A percentile compares a stretch with the other conserved stretches of the same genome.
Evolutionary conservation across 2,888 invertebrate species (phyloP).

Genomic region (Bedellia somnulentella): DNA sequence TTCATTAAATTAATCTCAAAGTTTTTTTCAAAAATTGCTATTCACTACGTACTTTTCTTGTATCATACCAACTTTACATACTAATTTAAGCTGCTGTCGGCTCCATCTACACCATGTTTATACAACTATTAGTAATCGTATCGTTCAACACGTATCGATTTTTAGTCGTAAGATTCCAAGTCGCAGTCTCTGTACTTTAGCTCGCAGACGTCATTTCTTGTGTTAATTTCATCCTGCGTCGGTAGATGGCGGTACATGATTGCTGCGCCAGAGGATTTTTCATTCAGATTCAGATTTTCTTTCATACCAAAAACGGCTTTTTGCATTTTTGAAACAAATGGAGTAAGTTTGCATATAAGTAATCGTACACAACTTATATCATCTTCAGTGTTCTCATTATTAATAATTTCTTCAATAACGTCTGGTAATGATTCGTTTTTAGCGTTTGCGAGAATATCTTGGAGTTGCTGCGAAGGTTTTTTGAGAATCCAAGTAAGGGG

Average conservation of each 20-base stretch:
- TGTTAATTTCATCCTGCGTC: slow-evolving; percentile 57
- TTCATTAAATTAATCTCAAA: too few species aligned
- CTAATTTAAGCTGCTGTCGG: too few species aligned
- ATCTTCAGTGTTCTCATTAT: slow-evolving; percentile 52
- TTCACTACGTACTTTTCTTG: too few species aligned
- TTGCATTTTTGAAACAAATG: slow-evolving; percentile 78
- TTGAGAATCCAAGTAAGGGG: slow-evolving; percentile 61
- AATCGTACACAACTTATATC: slow-evolving; percentile 72
- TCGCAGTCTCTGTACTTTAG: slow-evolving; percentile 53
- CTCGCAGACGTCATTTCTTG: slow-evolving; percentile 66
- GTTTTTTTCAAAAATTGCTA: too few species aligned
- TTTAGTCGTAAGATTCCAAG: too few species aligned
- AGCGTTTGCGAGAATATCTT: slow-evolving; percentile 59
- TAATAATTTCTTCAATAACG: slow-evolving; percentile 61
- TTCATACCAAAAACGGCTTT: slow-evolving; percentile 57
- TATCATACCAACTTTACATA: too few species aligned
- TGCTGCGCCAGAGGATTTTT: slow-evolving; percentile 26
- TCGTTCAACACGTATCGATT: too few species aligned
- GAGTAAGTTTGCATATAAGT: slow-evolving; percentile 75
- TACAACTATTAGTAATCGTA: too few species aligned
- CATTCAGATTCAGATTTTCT: slow-evolving; percentile 20
- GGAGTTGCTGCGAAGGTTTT: slow-evolving; percentile 60
- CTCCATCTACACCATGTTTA: too few species aligned
- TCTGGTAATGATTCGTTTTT: slow-evolving; percentile 65
- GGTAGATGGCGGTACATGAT: slow-evolving; percentile 67